phyloP scores from a whole-genome alignment of 1,140 invertebrate species.

The Neomicropteryx cornuta region DNA sequence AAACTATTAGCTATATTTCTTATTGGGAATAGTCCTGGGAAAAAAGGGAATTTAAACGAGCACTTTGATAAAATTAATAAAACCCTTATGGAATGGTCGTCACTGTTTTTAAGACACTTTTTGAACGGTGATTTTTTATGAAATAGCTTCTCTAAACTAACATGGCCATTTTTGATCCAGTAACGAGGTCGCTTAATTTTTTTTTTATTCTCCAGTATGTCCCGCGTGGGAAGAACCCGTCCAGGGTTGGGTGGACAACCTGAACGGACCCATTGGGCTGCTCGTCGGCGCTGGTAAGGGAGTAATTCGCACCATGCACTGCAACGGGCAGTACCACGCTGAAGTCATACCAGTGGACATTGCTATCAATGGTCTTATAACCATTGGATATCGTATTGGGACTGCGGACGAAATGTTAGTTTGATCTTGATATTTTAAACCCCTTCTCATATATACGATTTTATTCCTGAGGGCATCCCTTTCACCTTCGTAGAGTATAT shows the following conservation, averaged over 20 bases:
- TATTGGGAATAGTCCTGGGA: neutral
- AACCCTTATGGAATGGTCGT: neutral
- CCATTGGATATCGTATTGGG: constrained; percentile 48
- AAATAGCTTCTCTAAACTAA: neutral
- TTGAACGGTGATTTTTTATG: neutral
- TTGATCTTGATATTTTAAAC: too few species aligned
- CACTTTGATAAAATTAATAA: too few species aligned
- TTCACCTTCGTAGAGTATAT: too few species aligned
- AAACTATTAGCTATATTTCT: neutral
- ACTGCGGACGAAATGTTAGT: too few species aligned
- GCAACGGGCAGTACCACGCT: constrained; percentile 53
- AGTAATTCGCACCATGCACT: constrained; percentile 67
- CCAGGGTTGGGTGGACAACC: constrained; percentile 77
- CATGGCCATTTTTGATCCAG: neutral
- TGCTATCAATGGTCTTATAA: constrained; percentile 68
- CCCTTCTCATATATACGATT: too few species aligned
- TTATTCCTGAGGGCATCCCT: too few species aligned
- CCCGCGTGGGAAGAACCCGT: constrained; percentile 43
- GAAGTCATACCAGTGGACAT: constrained; percentile 77
- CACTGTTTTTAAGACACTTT: neutral
- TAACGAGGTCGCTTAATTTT: neutral
- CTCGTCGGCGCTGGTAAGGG: constrained; percentile 66
- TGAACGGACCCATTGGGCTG: constrained; percentile 75
- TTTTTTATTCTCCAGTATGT: constrained; percentile 33
- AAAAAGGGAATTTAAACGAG: neutral